Evolutionary conservation across 2,113 vertebrate species (phyloP), one percentile per base, ranked within the genome.

Genomic region (Strix uralensis): DNA sequence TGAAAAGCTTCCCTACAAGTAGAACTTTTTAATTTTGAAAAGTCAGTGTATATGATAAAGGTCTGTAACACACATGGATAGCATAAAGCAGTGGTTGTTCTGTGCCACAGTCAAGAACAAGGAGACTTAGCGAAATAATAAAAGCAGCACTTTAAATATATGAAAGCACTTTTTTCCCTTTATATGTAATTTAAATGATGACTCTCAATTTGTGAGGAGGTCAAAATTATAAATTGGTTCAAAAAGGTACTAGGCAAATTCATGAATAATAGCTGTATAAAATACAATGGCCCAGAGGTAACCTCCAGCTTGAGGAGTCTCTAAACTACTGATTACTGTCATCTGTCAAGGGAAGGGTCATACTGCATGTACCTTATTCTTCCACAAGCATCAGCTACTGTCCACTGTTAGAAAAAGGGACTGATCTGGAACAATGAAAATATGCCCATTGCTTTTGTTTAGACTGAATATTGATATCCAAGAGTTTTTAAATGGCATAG

Each of bases 231-330:
- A 87, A 92, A 92, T 75, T 75, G 52, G 36, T 81, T 84, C 69
- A 92, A 94, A 95, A 85, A 92, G 51, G 14, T 91, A 87, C 91
- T 91, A 94, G 36, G 30, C 55, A 96, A 81, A 92, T 87, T 94
- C 34, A 63, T 71, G 77, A 79, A 59, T 94, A 94, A 89, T 52
- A 65, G 40, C 2, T 0, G 23, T 44, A 38, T 51, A 18, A 91
- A 91, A 84, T 74, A 63, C 42, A 89, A 36, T 75, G 57, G 44
- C 65, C 44, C 26, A 86, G 66, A 88, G 44, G 71, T 90, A 94
- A 95, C 62, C 67, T 80, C 52, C 49, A 72, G 36, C 47, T 79
- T 86, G 26, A 86, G 21, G 18, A 81, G 38, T 44, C 88, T 84
- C 11, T 54, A 67, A 94, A 88, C 15, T 67, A 71, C 83, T 78